Percentiles rank a stretch among this genome's conserved stretches.
Evolutionary conservation across 2,888 invertebrate genomes (phyloP).

Genomic region (Noctua comes): DNA sequence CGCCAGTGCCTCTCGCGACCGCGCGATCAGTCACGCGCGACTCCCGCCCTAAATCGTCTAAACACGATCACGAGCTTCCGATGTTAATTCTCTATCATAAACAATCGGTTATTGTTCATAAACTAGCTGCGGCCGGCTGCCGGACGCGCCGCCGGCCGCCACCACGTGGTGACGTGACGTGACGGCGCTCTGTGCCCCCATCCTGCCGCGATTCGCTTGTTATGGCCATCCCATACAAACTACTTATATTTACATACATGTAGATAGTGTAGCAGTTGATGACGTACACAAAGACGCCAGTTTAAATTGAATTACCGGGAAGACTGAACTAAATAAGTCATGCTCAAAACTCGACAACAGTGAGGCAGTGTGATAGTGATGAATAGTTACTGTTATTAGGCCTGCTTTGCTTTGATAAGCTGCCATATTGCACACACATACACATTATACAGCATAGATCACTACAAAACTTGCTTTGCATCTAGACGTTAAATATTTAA

Average conservation of each 20-base stretch:
- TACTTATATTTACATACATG: constrained; percentile 57
- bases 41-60: constrained; percentile 80
- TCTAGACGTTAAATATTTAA: constrained; percentile 28
- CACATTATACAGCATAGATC: constrained; percentile 5
- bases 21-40: constrained; percentile 87
- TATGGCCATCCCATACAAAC: constrained; percentile 69
- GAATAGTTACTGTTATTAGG: constrained; percentile 31
- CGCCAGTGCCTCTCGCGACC: constrained; percentile 88
- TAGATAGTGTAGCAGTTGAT: constrained; percentile 32
- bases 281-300: constrained; percentile 39
- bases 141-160: constrained; percentile 57
- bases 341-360: constrained; percentile 42
- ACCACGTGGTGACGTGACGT: constrained; percentile 73
- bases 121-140: constrained; percentile 56
- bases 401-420: constrained; percentile 30
- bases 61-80: constrained; percentile 86
- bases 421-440: constrained; percentile 33
- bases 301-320: constrained; percentile 62
- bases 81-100: constrained; percentile 82
- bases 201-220: constrained; percentile 67
- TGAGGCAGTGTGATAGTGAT: constrained; percentile 53
- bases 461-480: constrained; percentile 6
- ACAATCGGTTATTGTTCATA: constrained; percentile 72
- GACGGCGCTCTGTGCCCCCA: constrained; percentile 67
- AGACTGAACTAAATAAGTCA: constrained; percentile 33